Base-by-base conservation (phyloP, 2,113 vertebrate genomes). In the Boleophthalmus pectinirostris region DNA sequence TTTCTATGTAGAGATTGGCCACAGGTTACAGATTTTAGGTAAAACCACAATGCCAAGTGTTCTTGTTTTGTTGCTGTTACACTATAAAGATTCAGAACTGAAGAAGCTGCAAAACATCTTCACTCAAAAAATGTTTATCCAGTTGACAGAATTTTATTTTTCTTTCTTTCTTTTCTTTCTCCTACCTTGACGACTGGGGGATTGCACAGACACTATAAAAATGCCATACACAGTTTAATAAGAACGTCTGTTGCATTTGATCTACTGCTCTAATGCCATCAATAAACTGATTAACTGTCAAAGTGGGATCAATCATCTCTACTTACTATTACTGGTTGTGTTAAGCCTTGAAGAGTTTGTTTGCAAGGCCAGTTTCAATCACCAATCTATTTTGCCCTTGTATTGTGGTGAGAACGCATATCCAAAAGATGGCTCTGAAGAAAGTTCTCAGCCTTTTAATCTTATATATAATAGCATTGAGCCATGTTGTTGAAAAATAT, bases 1-100 rank as follows among this genome's bases (percentile, higher is more conserved):
- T 29, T 85, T 85, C 83, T 77, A 71, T 80, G 78, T 51, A 73
- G 88, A 85, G 89, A 88, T 87, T 90, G 89, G 90, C 87, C 83
- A 87, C 82, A 78, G 91, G 85, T 92, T 80, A 72, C 58, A 23
- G 81, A 90, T 90, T 88, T 86, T 81, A 86, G 80, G 79, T 66
- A 76, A 86, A 77, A 61, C 72, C 79, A 75, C 75, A 68, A 74
- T 80, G 85, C 82, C 88, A 87, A 88, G 80, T 73, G 63, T 75
- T 16, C 63, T 85, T 70, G 78, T 76, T 82, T 23, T 76, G 73
- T 79, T 87, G 88, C 24, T 29, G 49, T 70, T 35, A 33, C 67
- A 33, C 68, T 79, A 78, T 51, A 20, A 51, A 20, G 47, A 29
- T 29, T 29, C 29, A 29, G 29, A 29, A 29, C 29, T 4, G 29